Percentiles rank a stretch among this genome's conserved stretches.
phyloP scores from a whole-genome alignment of 2,797 vertebrate species.

The Lateolabrax maculatus region DNA sequence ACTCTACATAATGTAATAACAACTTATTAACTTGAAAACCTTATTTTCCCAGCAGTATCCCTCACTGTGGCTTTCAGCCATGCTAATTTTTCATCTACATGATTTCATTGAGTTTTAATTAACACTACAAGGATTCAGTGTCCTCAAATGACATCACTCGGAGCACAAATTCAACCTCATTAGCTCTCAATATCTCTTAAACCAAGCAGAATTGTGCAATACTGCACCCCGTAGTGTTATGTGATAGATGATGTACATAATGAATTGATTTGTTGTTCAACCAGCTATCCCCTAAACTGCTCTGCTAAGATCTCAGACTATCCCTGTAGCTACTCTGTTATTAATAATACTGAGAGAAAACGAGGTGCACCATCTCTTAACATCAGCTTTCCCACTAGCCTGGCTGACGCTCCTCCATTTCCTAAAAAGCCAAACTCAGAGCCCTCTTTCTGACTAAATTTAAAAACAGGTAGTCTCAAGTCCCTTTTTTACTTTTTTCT shows the following conservation, averaged over 20 bases:
- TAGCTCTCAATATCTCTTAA: slow-evolving; percentile 76
- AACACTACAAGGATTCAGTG: slow-evolving; percentile 84
- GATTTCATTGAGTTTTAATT: slow-evolving; percentile 84
- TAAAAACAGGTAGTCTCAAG: slow-evolving; percentile 42
- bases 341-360: slow-evolving; percentile 53
- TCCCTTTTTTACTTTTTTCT: slow-evolving; percentile 28
- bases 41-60: slow-evolving; percentile 74
- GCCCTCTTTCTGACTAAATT: slow-evolving; percentile 43
- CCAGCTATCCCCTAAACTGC: slow-evolving; percentile 67
- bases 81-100: slow-evolving; percentile 78
- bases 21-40: slow-evolving; percentile 72
- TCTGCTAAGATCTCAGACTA: slow-evolving; percentile 46
- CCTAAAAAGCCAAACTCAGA: slow-evolving; percentile 53
- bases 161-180: slow-evolving; percentile 83
- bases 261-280: slow-evolving; percentile 74
- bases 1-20: slow-evolving; percentile 60
- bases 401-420: slow-evolving; percentile 36
- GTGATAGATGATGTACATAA: slow-evolving; percentile 70
- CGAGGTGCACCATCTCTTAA: slow-evolving; percentile 35
- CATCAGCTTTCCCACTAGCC: slow-evolving; percentile 40
- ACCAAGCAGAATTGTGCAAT: slow-evolving; percentile 66
- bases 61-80: slow-evolving; percentile 77
- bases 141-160: slow-evolving; percentile 82
- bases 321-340: slow-evolving; percentile 58
- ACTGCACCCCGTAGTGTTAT: slow-evolving; percentile 58